phyloP scores from a whole-genome alignment of 1,140 invertebrate species.

The Tribolium madens region DNA sequence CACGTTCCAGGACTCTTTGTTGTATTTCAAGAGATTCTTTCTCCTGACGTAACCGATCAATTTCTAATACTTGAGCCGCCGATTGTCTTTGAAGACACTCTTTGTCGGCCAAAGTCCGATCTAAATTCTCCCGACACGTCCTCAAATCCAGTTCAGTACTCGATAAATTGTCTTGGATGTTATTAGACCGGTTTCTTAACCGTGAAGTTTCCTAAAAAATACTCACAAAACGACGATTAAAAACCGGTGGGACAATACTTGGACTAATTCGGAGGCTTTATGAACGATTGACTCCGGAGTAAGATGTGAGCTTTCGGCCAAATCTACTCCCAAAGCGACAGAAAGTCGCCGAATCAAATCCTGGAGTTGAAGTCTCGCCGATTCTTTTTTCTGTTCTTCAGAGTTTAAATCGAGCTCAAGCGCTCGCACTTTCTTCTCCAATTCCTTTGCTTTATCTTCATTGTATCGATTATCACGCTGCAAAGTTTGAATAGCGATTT shows the following conservation, averaged over 20 bases:
- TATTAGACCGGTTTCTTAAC: conserved; percentile 68
- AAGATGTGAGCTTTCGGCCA: conserved; percentile 72
- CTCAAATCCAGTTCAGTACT: conserved; percentile 75
- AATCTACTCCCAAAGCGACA: conserved; percentile 75
- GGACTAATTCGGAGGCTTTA: conserved; percentile 79
- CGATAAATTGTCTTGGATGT: conserved; percentile 73
- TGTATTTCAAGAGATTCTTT: conserved; percentile 77
- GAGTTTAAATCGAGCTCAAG: conserved; percentile 77
- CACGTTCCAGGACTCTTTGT: conserved; percentile 74
- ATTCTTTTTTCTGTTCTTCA: conserved; percentile 77
- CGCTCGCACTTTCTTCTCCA: conserved; percentile 78
- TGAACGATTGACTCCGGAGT: conserved; percentile 76
- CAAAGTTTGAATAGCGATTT: conserved; percentile 77
- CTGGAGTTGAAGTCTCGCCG: conserved; percentile 73
- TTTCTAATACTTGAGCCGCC: conserved; percentile 73
- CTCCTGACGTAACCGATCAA: conserved; percentile 77
- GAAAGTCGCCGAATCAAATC: conserved; percentile 78
- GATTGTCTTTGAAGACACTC: conserved; percentile 78
- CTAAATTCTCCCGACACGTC: conserved; percentile 74
- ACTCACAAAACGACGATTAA: conserved; percentile 1
- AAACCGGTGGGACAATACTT: conserved; percentile 65
- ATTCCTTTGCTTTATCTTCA: conserved; percentile 81
- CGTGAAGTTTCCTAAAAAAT: conserved; percentile 68
- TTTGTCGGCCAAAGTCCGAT: conserved; percentile 74
- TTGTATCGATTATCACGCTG: conserved; percentile 79